Percentiles rank a stretch among this genome's conserved stretches.
Evolutionary conservation across 2,888 invertebrate genomes (phyloP).

Genomic region (Hydrotaea cyrtoneurina): DNA sequence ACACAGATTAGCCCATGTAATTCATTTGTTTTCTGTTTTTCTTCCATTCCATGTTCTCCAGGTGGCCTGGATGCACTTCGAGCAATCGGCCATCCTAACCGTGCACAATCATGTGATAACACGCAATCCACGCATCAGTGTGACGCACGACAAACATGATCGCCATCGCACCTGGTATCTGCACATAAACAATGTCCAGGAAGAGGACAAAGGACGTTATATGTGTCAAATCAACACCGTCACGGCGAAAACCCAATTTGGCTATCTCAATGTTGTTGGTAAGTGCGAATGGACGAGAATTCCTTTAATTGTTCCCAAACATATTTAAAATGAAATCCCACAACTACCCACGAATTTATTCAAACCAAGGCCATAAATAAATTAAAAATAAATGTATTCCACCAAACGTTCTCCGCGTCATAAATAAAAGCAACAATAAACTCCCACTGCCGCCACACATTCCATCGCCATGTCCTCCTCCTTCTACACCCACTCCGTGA

Average conservation of each 20-base stretch:
- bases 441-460: no score
- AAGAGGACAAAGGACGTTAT: conserved; percentile 94
- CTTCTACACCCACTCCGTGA: background rate
- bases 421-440: background rate
- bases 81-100: conserved; percentile 95
- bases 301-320: conserved; percentile 21
- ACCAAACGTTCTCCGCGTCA: conserved; percentile 29
- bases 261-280: conserved; percentile 95
- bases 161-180: conserved; percentile 93
- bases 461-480: background rate
- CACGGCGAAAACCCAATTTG: conserved; percentile 95
- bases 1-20: conserved; percentile 20
- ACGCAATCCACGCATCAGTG: conserved; percentile 93
- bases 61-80: conserved; percentile 98
- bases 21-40: conserved; percentile 33
- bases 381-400: conserved; percentile 62
- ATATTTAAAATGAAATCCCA: conserved; percentile 37
- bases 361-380: conserved; percentile 45
- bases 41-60: conserved; percentile 77
- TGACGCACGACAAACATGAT: conserved; percentile 93
- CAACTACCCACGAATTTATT: background rate
- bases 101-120: conserved; percentile 97
- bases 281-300: conserved; percentile 78
- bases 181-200: conserved; percentile 94
- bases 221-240: conserved; percentile 97